These are phyloP conservation scores for Lutjanus campechanus DNA, from an alignment of 2,797 vertebrate genomes.

Conservation along the genomic window DNA sequence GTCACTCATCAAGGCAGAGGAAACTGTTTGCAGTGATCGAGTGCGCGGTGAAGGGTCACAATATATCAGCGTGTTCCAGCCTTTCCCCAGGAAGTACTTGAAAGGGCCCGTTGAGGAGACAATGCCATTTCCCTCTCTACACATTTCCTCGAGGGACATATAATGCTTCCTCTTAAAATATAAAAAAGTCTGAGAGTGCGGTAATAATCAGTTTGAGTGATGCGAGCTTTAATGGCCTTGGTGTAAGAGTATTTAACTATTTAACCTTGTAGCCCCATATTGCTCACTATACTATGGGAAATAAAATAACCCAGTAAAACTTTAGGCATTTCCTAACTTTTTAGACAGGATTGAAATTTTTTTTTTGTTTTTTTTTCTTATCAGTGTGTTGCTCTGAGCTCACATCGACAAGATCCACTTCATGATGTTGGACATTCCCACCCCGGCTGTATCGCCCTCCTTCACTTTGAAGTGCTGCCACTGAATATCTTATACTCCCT, in stretches of 20 bases:
- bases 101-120: slow-evolving; percentile 79
- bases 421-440: slow-evolving; percentile 43
- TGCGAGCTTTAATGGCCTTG: slow-evolving; percentile 32
- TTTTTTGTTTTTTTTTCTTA: slow-evolving; percentile 9
- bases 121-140: slow-evolving; percentile 74
- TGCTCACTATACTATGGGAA: background rate
- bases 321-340: background rate
- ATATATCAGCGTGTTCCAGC: slow-evolving; percentile 77
- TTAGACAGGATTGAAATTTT: slow-evolving; percentile 5
- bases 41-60: slow-evolving; percentile 68
- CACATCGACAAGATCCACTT: slow-evolving; percentile 35
- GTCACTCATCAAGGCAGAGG: slow-evolving; percentile 57
- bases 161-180: slow-evolving; percentile 75
- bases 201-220: slow-evolving; percentile 62
- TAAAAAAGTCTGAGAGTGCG: slow-evolving; percentile 52
- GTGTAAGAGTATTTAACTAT: slow-evolving; percentile 5
- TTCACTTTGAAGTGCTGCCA: slow-evolving; percentile 62
- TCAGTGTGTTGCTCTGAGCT: slow-evolving; percentile 15
- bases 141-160: slow-evolving; percentile 75
- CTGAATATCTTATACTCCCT: slow-evolving; percentile 54
- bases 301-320: background rate
- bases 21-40: slow-evolving; percentile 66
- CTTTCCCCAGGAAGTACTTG: slow-evolving; percentile 88
- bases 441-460: slow-evolving; percentile 35
- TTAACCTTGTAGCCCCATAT: background rate